Evolutionary conservation across 2,797 vertebrate genomes (phyloP).

Genomic region (Amazonetta brasiliensis): DNA sequence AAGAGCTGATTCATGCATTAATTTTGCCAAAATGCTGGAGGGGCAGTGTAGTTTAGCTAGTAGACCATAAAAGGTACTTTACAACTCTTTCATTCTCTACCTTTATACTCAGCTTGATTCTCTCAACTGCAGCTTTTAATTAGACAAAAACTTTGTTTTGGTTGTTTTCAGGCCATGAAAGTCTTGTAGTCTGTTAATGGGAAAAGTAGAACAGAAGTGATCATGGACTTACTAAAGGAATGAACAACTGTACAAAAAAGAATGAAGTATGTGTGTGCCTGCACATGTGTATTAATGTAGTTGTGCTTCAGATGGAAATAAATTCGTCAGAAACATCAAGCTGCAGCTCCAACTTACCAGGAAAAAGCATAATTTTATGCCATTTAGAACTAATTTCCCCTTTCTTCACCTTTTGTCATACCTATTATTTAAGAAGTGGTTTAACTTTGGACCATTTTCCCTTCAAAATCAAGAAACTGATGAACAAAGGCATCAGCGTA

Average conservation of each 20-base stretch:
- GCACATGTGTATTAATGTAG: not conserved
- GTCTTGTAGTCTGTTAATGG: not conserved
- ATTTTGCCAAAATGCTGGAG: slow-evolving; percentile 26
- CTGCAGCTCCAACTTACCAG: not conserved
- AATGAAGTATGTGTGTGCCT: not conserved
- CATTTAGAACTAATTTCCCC: not conserved
- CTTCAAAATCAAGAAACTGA: not conserved
- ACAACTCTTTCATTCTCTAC: slow-evolving; percentile 13
- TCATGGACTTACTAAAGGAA: not conserved
- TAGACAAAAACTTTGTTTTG: slow-evolving; percentile 12
- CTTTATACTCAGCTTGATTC: slow-evolving; percentile 6
- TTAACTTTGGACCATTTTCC: not conserved
- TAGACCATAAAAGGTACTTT: slow-evolving; percentile 25
- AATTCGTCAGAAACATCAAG: not conserved
- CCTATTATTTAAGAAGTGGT: not conserved
- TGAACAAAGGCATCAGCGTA: not conserved
- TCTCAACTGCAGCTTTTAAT: slow-evolving; percentile 22
- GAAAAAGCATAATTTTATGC: not conserved
- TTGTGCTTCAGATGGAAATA: not conserved
- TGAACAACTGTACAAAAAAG: not conserved
- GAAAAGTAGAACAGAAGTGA: not conserved
- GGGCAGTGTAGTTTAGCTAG: not conserved
- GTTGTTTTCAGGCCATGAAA: not conserved
- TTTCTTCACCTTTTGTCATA: not conserved
- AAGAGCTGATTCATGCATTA: not conserved